phyloP scores from a whole-genome alignment of 2,797 vertebrate genomes.

The Caiman crocodilus region DNA sequence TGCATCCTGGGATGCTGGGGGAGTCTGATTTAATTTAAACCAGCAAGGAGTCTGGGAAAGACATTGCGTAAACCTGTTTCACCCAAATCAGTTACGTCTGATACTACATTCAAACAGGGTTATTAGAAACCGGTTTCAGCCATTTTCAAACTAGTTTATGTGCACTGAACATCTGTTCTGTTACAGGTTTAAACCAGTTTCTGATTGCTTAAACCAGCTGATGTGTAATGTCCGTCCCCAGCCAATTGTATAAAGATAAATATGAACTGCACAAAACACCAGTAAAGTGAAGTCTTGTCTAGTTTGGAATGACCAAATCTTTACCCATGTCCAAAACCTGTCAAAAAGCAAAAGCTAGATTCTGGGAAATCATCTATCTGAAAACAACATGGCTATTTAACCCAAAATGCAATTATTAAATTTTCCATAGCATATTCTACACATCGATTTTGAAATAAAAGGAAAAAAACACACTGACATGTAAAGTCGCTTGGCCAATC shows the following conservation, averaged over 20 bases:
- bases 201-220: too few relatives aligned
- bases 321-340: accelerated
- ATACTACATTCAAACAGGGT: too few relatives aligned
- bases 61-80: too few relatives aligned
- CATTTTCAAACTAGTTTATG: too few relatives aligned
- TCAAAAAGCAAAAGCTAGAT: background rate
- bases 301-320: background rate
- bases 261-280: accelerated
- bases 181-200: too few relatives aligned
- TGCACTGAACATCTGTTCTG: too few relatives aligned
- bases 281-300: accelerated
- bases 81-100: too few relatives aligned
- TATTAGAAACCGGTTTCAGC: too few relatives aligned
- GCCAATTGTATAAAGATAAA: background rate
- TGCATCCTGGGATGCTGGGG: too few relatives aligned
- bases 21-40: too few relatives aligned
- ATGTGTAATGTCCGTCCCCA: too few relatives aligned
- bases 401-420: background rate
- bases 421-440: accelerated
- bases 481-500: background rate
- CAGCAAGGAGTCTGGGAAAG: too few relatives aligned
- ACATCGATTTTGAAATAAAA: background rate
- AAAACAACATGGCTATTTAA: background rate
- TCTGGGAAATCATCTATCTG: background rate
- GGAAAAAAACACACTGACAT: background rate